Evolutionary conservation across 2,888 invertebrate species (phyloP).

Genomic region (Scrobipalpa costella): DNA sequence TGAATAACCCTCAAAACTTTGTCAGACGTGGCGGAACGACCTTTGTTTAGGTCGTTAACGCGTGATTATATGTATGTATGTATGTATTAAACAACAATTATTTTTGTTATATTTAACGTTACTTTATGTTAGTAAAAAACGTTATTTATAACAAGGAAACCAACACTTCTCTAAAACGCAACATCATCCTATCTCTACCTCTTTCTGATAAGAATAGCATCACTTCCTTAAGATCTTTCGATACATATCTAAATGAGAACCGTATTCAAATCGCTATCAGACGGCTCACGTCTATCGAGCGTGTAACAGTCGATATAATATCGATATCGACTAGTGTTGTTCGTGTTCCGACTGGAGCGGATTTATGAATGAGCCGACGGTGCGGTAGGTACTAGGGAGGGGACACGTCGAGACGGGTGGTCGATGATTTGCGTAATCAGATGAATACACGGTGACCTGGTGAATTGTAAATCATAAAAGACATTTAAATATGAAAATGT

Average conservation of each 20-base stretch:
- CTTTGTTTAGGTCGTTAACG: no score
- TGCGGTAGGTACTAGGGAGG: slow-evolving; percentile 60
- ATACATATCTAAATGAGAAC: slow-evolving; percentile 14
- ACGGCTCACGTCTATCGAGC: slow-evolving; percentile 39
- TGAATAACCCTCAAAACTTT: no score
- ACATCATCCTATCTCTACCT: neutral
- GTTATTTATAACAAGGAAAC: neutral
- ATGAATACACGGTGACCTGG: neutral
- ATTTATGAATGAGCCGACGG: slow-evolving; percentile 68
- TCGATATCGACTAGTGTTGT: slow-evolving; percentile 60
- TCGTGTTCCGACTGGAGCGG: slow-evolving; percentile 54
- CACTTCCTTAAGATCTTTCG: neutral
- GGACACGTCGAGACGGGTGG: slow-evolving; percentile 35
- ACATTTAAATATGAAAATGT: neutral
- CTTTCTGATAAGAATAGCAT: slow-evolving; percentile 10
- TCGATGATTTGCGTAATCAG: slow-evolving; percentile 21
- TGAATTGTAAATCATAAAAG: neutral
- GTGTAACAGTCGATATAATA: slow-evolving; percentile 28
- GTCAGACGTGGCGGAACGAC: no score
- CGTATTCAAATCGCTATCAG: slow-evolving; percentile 21
- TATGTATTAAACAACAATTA: no score
- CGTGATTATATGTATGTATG: no score
- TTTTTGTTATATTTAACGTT: no score
- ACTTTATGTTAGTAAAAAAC: no score
- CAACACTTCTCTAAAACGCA: neutral